Evolutionary conservation across 2,797 vertebrate species (phyloP).

Genomic region (Acanthurus leucopareius): DNA sequence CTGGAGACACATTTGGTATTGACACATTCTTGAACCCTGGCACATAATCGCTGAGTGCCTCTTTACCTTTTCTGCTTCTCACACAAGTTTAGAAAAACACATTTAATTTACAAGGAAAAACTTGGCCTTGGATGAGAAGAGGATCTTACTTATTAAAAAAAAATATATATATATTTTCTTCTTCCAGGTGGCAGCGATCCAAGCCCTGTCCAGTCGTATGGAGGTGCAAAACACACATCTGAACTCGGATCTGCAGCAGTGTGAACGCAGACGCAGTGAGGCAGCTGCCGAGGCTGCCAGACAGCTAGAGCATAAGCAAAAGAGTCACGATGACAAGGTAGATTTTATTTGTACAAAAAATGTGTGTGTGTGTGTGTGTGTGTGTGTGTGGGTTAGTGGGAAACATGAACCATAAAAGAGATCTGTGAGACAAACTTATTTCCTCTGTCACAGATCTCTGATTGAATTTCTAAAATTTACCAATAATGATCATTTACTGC

Average conservation of each 20-base stretch:
- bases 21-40: background rate
- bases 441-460: background rate
- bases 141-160: background rate
- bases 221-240: slow-evolving; percentile 74
- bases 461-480: background rate
- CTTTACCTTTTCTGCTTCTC: background rate
- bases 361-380: background rate
- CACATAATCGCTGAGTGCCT: too few relatives aligned
- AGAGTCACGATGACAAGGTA: slow-evolving; percentile 74
- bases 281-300: background rate
- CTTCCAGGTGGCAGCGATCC: slow-evolving; percentile 80
- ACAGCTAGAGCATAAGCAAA: slow-evolving; percentile 60
- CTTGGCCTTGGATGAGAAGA: background rate
- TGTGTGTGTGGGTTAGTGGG: background rate
- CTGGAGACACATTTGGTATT: slow-evolving; percentile 29
- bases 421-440: background rate
- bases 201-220: slow-evolving; percentile 75
- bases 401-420: background rate
- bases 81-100: background rate
- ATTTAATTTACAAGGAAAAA: background rate
- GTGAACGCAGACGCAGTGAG: slow-evolving; percentile 37
- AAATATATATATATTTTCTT: background rate
- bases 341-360: background rate
- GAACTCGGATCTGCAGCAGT: slow-evolving; percentile 66
- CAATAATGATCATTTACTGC: background rate